Conservation (phyloP, 2,888 invertebrate species). For the Bibio marci region DNA sequence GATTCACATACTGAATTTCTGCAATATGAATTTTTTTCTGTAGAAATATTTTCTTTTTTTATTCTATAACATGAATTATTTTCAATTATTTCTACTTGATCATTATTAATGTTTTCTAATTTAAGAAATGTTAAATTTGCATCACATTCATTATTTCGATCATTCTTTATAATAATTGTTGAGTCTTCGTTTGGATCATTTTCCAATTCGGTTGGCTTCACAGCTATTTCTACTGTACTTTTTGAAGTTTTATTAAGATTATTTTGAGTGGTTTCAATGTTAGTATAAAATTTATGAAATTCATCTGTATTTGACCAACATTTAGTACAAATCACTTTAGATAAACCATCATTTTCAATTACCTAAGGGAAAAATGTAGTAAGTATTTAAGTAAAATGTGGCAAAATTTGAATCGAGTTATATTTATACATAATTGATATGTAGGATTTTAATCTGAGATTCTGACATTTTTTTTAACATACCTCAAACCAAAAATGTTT, state of each 20-base stretch:
- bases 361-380: conserved; percentile 17
- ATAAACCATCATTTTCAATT: conserved; percentile 19
- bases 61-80: too few relatives aligned
- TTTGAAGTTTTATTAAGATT: background rate
- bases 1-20: too few relatives aligned
- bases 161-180: background rate
- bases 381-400: too few relatives aligned
- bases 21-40: too few relatives aligned
- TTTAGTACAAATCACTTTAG: conserved; percentile 21
- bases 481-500: conserved; percentile 29
- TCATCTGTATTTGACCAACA: conserved; percentile 24
- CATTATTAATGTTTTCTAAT: background rate
- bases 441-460: too few relatives aligned
- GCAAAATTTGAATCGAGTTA: background rate
- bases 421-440: too few relatives aligned
- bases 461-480: conserved; percentile 8
- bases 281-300: conserved; percentile 23
- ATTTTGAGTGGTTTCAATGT: conserved; percentile 22
- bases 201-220: too few relatives aligned
- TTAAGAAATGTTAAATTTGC: background rate
- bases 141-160: background rate
- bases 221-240: background rate
- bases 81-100: too few relatives aligned
- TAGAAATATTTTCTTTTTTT: too few relatives aligned
- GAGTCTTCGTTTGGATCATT: too few relatives aligned